Evolutionary conservation across 2,888 invertebrate genomes (phyloP), one percentile per base, ranked within the genome.

Genomic region (Stenolophus ochropezus): DNA sequence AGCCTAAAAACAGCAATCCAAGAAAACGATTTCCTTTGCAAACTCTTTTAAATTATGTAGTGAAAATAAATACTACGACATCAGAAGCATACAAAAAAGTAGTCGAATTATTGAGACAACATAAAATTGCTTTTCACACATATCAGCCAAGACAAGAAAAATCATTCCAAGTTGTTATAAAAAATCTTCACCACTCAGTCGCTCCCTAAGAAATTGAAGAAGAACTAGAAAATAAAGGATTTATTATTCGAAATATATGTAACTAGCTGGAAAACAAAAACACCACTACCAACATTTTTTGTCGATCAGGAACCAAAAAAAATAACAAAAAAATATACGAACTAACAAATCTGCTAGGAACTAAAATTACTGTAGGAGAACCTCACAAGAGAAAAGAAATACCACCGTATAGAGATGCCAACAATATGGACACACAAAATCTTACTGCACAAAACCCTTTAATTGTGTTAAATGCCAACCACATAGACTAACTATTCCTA

Each of bases 381-480:
- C 83, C 83, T 4, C 74, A 71, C 6, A 80, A 58, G 27, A 73
- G 53, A 56, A 51, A 53, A 25, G 75, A 47, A 18, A 79, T 83
- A 11, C 56, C 78, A 2, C 82, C 80, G 33, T n/a, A n/a, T n/a
- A n/a, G n/a, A n/a, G n/a, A n/a, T 82, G 82, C 33, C 83, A 82
- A 73, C 11, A 20, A 27, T 83, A 82, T 23, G 83, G 83, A 14
- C 82, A 81, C 69, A 82, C 82, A 1, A 71, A 80, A 47, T 58
- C 80, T 8, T 83, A 83, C 73, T 81, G 83, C 49, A 58, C 47
- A n/a, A n/a, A n/a, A n/a, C n/a, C n/a, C n/a, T n/a, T n/a, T n/a
- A n/a, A n/a, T n/a, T n/a, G n/a, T n/a, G 8, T 21, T 16, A 33
- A 56, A n/a, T 83, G 75, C 53, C 21, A 33, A 16, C 82, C 76